Conservation (phyloP, 2,113 vertebrate genomes). For the Sinosuthora webbiana region DNA sequence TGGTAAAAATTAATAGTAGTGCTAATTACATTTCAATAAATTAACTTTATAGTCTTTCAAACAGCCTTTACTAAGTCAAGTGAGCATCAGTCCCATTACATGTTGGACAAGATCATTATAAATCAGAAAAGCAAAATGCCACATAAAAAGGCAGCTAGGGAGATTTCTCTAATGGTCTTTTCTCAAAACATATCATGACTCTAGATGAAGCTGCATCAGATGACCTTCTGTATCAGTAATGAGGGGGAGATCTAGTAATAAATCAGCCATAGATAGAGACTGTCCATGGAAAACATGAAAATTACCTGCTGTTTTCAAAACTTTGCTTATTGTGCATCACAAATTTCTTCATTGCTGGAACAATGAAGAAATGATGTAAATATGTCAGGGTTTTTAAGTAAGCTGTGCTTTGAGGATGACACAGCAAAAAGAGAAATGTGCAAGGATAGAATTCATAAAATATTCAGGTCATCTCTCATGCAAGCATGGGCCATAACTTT, state of each 20-base stretch:
- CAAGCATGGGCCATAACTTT: background rate
- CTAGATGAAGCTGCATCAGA: background rate
- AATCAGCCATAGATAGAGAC: background rate
- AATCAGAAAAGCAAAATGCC: constrained; percentile 29
- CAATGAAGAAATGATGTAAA: background rate
- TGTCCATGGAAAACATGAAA: background rate
- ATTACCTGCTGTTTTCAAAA: background rate
- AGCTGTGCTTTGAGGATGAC: background rate
- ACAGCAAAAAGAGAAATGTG: background rate
- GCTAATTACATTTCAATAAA: constrained; percentile 69
- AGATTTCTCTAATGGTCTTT: background rate
- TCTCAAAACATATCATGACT: background rate
- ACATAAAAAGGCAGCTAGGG: background rate
- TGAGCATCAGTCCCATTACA: background rate
- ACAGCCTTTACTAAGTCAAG: constrained; percentile 51
- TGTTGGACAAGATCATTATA: constrained; percentile 9
- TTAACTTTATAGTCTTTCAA: constrained; percentile 63
- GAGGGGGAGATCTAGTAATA: background rate
- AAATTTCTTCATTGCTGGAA: background rate
- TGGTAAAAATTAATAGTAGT: constrained; percentile 63
- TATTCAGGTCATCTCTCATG: background rate
- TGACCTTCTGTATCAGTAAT: background rate
- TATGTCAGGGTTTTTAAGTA: background rate
- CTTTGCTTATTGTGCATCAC: background rate
- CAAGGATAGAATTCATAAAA: background rate